Percentiles rank a stretch among this genome's conserved stretches.
Evolutionary conservation across 1,140 invertebrate species (phyloP).

Genomic region (Harlomillsia oculata): DNA sequence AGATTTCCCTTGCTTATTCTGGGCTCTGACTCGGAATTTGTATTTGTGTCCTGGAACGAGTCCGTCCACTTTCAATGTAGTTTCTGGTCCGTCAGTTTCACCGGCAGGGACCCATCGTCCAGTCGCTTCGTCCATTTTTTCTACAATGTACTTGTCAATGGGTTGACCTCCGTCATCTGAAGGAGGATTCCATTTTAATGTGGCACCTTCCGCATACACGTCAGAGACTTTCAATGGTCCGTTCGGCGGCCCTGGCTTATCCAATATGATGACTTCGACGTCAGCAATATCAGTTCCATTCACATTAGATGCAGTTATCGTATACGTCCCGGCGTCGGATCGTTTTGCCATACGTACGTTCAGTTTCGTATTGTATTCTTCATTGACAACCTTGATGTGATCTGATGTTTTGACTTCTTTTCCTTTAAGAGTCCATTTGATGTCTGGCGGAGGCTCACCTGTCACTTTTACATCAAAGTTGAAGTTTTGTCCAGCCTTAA

Average conservation of each 20-base stretch:
- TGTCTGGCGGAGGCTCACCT: constrained; percentile 80
- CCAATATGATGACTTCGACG: constrained; percentile 84
- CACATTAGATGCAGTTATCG: constrained; percentile 80
- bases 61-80: constrained; percentile 61
- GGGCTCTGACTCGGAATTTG: constrained; percentile 80
- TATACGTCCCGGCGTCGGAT: constrained; percentile 81
- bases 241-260: constrained; percentile 78
- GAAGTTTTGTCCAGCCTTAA: constrained; percentile 82
- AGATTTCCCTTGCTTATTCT: constrained; percentile 90
- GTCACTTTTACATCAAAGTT: constrained; percentile 68
- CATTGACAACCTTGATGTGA: constrained; percentile 62
- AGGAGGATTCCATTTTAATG: constrained; percentile 79
- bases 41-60: constrained; percentile 85
- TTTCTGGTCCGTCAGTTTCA: constrained; percentile 70
- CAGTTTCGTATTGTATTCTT: constrained; percentile 84
- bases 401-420: constrained; percentile 63
- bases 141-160: constrained; percentile 81
- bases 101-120: constrained; percentile 87
- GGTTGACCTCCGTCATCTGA: constrained; percentile 77
- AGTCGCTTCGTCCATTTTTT: constrained; percentile 86
- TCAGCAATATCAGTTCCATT: constrained; percentile 86
- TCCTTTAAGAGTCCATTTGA: constrained; percentile 68
- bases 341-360: constrained; percentile 73
- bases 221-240: constrained; percentile 81
- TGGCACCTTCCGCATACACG: constrained; percentile 73